Percentiles rank a stretch among this genome's conserved stretches.
phyloP scores from a whole-genome alignment of 2,888 invertebrate species.

The Orchesella flavescens region DNA sequence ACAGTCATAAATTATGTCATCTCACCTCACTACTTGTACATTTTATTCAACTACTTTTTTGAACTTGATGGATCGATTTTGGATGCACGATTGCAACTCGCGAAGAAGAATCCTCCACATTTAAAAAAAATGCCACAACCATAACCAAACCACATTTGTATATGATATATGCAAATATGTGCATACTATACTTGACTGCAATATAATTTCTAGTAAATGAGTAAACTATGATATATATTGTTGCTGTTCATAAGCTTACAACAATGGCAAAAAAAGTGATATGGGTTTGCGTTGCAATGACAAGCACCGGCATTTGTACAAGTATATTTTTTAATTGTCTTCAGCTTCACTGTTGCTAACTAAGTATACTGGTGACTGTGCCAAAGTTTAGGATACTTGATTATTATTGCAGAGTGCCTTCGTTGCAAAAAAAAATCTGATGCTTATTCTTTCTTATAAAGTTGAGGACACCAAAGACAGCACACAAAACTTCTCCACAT shows the following conservation, averaged over 20 bases:
- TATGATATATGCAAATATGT: neutral
- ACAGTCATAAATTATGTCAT: slow-evolving; percentile 26
- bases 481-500: neutral
- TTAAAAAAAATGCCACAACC: slow-evolving; percentile 8
- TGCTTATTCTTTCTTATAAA: slow-evolving; percentile 20
- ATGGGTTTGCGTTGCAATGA: slow-evolving; percentile 4
- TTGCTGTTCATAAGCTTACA: slow-evolving; percentile 15
- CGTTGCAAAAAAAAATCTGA: slow-evolving; percentile 34
- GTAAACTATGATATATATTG: neutral
- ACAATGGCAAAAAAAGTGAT: slow-evolving; percentile 16
- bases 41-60: slow-evolving; percentile 11
- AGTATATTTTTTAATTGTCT: no score
- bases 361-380: slow-evolving; percentile 4
- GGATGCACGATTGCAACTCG: slow-evolving; percentile 2
- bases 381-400: slow-evolving; percentile 40
- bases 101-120: slow-evolving; percentile 25
- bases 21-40: slow-evolving; percentile 4
- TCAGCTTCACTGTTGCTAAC: no score
- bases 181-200: neutral
- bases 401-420: slow-evolving; percentile 25
- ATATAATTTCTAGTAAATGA: neutral
- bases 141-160: neutral
- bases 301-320: no score
- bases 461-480: no score
- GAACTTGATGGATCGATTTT: slow-evolving; percentile 51